phyloP scores from a whole-genome alignment of 2,888 invertebrate species.

The Eledona agricola region DNA sequence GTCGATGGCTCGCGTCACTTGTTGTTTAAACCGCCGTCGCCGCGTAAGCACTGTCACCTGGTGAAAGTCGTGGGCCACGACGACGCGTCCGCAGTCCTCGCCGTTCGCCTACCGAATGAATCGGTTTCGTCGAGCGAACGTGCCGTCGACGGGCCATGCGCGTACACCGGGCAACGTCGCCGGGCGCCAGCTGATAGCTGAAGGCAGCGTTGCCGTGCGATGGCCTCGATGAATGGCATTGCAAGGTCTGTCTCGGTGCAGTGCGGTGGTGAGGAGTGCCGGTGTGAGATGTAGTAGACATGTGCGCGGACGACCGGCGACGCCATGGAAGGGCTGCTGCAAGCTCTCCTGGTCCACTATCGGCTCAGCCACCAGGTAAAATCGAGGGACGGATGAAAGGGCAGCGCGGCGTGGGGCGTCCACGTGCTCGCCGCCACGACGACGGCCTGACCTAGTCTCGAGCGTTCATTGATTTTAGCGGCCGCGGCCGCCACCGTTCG shows the following conservation, averaged over 20 bases:
- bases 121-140: constrained; percentile 15
- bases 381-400: neutral
- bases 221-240: constrained; percentile 75
- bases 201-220: constrained; percentile 65
- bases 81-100: neutral
- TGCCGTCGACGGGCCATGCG: constrained; percentile 33
- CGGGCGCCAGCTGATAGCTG: constrained; percentile 60
- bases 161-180: constrained; percentile 51
- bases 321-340: constrained; percentile 63
- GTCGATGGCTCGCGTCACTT: constrained; percentile 1
- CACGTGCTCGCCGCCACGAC: constrained; percentile 42
- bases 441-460: constrained; percentile 54
- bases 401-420: constrained; percentile 11
- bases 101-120: constrained; percentile 23
- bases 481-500: too few relatives aligned
- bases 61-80: constrained; percentile 2
- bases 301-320: constrained; percentile 51
- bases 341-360: constrained; percentile 61
- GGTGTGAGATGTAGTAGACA: constrained; percentile 49
- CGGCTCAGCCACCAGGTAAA: constrained; percentile 60
- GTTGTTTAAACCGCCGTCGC: constrained; percentile 6
- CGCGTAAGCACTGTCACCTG: constrained; percentile 14
- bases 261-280: constrained; percentile 58
- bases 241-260: constrained; percentile 65
- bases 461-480: constrained; percentile 54